Evolutionary conservation across 2,113 vertebrate species (phyloP).

Genomic region (Dicrurus megarhynchus): DNA sequence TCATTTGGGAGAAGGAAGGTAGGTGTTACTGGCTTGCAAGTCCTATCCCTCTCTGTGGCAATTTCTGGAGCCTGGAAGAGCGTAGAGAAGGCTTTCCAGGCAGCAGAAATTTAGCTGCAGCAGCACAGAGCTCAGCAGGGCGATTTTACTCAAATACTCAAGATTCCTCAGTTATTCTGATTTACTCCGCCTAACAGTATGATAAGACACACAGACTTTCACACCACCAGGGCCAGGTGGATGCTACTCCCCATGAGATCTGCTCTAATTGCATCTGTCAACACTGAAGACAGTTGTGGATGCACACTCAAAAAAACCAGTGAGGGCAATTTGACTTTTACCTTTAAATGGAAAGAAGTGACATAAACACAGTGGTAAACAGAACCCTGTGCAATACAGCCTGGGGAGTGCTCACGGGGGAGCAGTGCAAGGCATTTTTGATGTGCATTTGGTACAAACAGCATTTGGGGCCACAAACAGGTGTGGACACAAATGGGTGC

Average conservation of each 20-base stretch:
- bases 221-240: neutral
- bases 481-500: rapidly evolving
- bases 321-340: neutral
- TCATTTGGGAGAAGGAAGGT: neutral
- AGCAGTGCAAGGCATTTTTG: neutral
- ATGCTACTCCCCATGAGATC: neutral
- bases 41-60: neutral
- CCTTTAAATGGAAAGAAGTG: neutral
- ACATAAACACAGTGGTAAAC: neutral
- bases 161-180: neutral
- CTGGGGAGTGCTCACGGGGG: neutral
- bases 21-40: neutral
- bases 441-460: neutral
- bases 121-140: neutral
- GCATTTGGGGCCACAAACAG: neutral
- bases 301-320: neutral
- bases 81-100: neutral
- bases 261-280: neutral
- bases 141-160: neutral
- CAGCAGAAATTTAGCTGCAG: neutral
- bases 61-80: neutral
- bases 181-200: neutral
- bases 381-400: neutral
- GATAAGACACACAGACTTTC: neutral
- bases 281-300: neutral